Evolutionary conservation across 92 coral and sea anemone genomes (phyloP).

Genomic region (Hydrozoanthus gracilis): DNA sequence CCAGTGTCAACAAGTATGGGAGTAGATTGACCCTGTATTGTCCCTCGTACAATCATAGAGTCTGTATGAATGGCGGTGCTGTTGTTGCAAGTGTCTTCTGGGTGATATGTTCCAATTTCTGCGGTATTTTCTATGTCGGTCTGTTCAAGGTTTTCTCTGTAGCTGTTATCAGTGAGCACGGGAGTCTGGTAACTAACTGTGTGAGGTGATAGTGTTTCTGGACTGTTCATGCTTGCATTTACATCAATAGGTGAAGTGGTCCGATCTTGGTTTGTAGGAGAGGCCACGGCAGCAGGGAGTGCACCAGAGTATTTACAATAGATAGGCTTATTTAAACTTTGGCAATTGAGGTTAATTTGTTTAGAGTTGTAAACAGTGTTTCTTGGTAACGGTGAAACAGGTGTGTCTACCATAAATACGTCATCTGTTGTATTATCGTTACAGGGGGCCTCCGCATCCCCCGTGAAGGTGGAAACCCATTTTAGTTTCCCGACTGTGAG

Average conservation of each 20-base stretch:
- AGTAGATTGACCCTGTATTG: neutral
- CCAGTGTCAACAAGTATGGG: neutral
- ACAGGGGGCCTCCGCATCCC: neutral
- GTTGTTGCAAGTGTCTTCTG: neutral
- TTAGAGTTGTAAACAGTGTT: neutral
- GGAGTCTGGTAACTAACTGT: neutral
- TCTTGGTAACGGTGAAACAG: neutral
- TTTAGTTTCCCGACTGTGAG: neutral
- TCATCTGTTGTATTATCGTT: neutral
- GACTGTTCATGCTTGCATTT: neutral
- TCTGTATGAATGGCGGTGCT: neutral
- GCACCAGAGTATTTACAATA: neutral
- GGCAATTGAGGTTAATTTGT: neutral
- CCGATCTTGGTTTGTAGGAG: neutral
- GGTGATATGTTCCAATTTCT: neutral
- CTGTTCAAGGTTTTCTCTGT: neutral
- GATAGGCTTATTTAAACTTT: neutral
- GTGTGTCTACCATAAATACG: neutral
- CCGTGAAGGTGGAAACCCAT: neutral
- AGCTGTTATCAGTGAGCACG: neutral
- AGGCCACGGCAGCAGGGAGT: neutral
- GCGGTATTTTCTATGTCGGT: neutral
- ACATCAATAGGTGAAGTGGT: neutral
- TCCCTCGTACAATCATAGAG: neutral
- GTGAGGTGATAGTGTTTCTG: neutral